Evolutionary conservation across 2,888 invertebrate genomes (phyloP).

Genomic region (Polyommatus iphigenia): DNA sequence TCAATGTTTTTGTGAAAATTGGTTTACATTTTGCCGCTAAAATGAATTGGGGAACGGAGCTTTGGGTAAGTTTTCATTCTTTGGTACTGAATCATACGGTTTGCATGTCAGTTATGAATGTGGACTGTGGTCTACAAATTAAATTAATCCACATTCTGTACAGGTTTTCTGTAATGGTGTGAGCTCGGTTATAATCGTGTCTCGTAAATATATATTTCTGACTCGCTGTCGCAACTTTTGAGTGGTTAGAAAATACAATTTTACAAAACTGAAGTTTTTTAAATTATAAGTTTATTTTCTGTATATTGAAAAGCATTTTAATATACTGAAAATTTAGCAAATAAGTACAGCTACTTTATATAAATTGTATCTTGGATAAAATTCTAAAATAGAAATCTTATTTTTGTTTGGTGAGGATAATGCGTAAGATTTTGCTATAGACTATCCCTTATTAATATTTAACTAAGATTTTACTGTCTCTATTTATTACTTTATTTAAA

Average conservation of each 20-base stretch:
- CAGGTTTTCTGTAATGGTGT: constrained; percentile 10
- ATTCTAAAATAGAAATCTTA: background rate
- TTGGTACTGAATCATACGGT: constrained; percentile 37
- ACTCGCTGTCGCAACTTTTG: background rate
- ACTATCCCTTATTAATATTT: background rate
- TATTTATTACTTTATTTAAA: background rate
- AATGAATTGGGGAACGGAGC: constrained; percentile 85
- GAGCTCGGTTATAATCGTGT: background rate
- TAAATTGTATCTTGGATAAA: background rate
- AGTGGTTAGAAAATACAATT: background rate
- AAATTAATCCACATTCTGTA: constrained; percentile 28
- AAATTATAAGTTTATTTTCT: background rate
- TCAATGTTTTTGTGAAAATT: constrained; percentile 76
- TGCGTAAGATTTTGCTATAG: background rate
- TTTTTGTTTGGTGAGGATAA: background rate
- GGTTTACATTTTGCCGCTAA: constrained; percentile 67
- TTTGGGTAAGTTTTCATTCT: constrained; percentile 79
- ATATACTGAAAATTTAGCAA: background rate
- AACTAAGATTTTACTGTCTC: background rate
- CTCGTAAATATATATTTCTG: background rate
- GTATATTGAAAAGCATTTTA: background rate
- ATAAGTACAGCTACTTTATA: background rate
- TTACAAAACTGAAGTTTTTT: background rate
- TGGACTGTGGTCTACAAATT: constrained; percentile 30
- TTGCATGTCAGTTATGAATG: constrained; percentile 34